These are phyloP conservation scores for Acrossocheilus fasciatus DNA, from an alignment of 2,797 vertebrate genomes.

Conservation along the genomic window DNA sequence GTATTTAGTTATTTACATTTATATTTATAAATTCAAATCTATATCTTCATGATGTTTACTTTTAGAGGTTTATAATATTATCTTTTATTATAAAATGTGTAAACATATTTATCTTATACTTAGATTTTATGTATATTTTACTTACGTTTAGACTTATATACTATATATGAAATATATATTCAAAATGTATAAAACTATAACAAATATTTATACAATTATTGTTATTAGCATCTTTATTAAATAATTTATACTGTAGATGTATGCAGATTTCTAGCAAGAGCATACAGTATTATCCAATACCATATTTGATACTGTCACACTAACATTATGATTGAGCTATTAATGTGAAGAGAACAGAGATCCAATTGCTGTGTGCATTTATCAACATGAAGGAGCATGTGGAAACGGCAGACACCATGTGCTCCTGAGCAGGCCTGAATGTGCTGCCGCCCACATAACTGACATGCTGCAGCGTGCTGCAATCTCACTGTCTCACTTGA, in stretches of 20 bases:
- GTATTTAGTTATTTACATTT: background rate
- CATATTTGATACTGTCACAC: background rate
- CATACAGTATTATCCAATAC: background rate
- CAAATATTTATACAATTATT: too few species aligned
- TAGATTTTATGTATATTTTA: background rate
- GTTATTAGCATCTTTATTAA: too few species aligned
- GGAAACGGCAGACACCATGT: constrained; percentile 39
- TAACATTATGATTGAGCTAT: background rate
- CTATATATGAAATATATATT: background rate
- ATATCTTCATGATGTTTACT: background rate
- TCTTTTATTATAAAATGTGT: background rate
- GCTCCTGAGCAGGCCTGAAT: constrained; percentile 19
- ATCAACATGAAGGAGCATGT: constrained; percentile 46
- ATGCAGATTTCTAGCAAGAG: background rate
- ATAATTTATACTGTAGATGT: too few species aligned
- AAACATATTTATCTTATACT: background rate
- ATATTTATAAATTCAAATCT: background rate
- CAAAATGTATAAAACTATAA: too few species aligned
- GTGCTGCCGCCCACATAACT: constrained; percentile 57
- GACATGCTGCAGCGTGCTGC: constrained; percentile 70
- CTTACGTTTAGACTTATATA: background rate
- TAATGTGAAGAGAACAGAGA: background rate
- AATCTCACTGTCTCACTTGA: constrained; percentile 67
- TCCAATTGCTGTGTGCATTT: background rate
- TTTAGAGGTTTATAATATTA: background rate